Percentiles rank a stretch among this genome's conserved stretches.
phyloP scores from a whole-genome alignment of 1,140 invertebrate genomes.

The Platorchestia sp. region DNA sequence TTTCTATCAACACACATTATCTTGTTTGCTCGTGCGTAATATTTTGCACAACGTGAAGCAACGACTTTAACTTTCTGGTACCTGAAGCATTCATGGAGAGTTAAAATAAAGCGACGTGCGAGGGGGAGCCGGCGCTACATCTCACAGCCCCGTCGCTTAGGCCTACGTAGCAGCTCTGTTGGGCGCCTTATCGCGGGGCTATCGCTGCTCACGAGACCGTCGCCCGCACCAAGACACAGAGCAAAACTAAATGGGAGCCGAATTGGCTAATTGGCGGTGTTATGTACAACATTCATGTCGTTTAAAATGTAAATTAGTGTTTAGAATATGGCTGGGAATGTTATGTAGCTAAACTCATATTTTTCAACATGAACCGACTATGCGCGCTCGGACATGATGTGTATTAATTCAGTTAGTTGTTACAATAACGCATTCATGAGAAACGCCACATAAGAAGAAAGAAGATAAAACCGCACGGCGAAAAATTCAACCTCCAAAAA shows the following conservation, averaged over 20 bases:
- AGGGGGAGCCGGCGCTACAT: background rate
- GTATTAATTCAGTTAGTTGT: no score
- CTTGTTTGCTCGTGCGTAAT: background rate
- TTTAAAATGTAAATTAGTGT: background rate
- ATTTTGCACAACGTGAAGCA: background rate
- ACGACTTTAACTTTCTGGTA: background rate
- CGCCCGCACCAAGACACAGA: background rate
- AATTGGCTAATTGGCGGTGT: background rate
- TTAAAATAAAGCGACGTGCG: background rate
- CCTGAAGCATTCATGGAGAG: background rate
- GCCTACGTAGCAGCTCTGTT: background rate
- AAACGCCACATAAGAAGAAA: no score
- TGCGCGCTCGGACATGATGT: no score
- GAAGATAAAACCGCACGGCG: no score
- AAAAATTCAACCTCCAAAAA: no score
- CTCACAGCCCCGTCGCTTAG: background rate
- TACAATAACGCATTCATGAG: no score
- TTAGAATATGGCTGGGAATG: no score
- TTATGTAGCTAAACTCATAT: no score
- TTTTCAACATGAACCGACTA: no score
- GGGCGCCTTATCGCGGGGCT: background rate
- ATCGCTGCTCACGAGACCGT: background rate
- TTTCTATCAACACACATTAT: background rate
- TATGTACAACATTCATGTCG: background rate
- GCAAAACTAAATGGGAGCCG: background rate